Conservation (phyloP, 2,888 invertebrate species). For the Drosophila monieri region DNA sequence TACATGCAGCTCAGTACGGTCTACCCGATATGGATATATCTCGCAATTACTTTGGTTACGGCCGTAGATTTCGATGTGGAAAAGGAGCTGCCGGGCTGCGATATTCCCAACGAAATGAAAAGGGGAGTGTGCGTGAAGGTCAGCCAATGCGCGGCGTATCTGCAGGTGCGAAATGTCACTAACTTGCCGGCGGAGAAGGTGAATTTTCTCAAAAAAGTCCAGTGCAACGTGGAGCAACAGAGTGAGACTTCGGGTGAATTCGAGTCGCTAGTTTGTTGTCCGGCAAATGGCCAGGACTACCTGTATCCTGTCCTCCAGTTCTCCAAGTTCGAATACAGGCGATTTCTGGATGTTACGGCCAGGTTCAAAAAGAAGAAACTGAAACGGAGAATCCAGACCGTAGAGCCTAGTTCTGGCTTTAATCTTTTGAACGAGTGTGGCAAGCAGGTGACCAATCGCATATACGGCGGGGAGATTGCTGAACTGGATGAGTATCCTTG, state of each 20-base stretch:
- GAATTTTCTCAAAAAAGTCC: slow-evolving; percentile 82
- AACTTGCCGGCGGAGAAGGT: slow-evolving; percentile 79
- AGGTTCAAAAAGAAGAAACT: slow-evolving; percentile 80
- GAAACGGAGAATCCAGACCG: slow-evolving; percentile 81
- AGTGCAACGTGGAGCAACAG: slow-evolving; percentile 68
- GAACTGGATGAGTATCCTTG: slow-evolving; percentile 88
- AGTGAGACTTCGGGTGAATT: slow-evolving; percentile 38
- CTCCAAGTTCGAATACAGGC: slow-evolving; percentile 76
- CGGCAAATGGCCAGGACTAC: slow-evolving; percentile 79
- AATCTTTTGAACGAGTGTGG: slow-evolving; percentile 85
- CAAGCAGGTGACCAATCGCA: slow-evolving; percentile 85
- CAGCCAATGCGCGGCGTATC: slow-evolving; percentile 77
- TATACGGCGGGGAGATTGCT: slow-evolving; percentile 87
- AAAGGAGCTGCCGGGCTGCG: slow-evolving; percentile 64
- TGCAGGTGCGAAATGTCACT: slow-evolving; percentile 77
- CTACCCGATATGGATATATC: slow-evolving; percentile 52
- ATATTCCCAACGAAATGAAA: slow-evolving; percentile 82
- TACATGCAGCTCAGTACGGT: slow-evolving; percentile 29
- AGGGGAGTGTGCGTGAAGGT: slow-evolving; percentile 78
- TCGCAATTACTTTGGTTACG: slow-evolving; percentile 12
- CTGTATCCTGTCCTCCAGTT: slow-evolving; percentile 77
- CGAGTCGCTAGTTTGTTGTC: slow-evolving; percentile 79
- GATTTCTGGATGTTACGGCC: slow-evolving; percentile 69
- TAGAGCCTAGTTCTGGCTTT: slow-evolving; percentile 73
- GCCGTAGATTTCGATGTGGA: slow-evolving; percentile 5